Conservation (phyloP, 2,888 invertebrate species). For the Fragum whitleyi region DNA sequence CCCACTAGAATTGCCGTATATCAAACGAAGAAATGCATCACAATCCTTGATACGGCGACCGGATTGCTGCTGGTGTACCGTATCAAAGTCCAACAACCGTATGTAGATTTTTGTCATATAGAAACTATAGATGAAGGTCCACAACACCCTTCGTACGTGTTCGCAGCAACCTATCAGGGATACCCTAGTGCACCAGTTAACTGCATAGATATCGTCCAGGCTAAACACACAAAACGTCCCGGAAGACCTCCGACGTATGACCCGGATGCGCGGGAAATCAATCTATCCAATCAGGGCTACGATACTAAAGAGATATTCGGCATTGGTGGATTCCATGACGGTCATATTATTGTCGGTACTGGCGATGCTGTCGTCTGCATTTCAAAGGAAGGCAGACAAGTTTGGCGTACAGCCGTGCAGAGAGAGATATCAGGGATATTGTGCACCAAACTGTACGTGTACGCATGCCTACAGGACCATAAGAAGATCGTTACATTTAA, state of each 20-base stretch:
- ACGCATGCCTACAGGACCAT: constrained; percentile 57
- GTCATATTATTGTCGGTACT: constrained; percentile 57
- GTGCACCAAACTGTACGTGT: constrained; percentile 48
- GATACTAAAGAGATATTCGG: constrained; percentile 48
- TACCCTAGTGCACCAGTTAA: constrained; percentile 47
- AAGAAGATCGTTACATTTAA: constrained; percentile 57
- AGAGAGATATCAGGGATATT: constrained; percentile 53
- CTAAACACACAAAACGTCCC: constrained; percentile 45
- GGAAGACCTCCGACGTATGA: constrained; percentile 57
- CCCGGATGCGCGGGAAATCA: constrained; percentile 30
- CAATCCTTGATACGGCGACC: constrained; percentile 44
- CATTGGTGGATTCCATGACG: constrained; percentile 50
- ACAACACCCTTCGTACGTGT: constrained; percentile 51
- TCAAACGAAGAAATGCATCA: constrained; percentile 52
- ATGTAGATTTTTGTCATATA: constrained; percentile 53
- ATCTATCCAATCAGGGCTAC: constrained; percentile 34
- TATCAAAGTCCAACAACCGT: constrained; percentile 45
- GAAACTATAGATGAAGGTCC: constrained; percentile 51
- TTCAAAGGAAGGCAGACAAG: constrained; percentile 38
- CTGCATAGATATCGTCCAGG: constrained; percentile 52
- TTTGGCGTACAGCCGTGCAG: constrained; percentile 53
- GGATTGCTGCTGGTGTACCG: constrained; percentile 53
- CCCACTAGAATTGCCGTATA: constrained; percentile 48
- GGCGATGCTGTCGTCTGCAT: constrained; percentile 51
- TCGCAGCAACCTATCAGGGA: constrained; percentile 51